Conservation (phyloP, 1,140 invertebrate species). For the Drosophila kepulauana region DNA sequence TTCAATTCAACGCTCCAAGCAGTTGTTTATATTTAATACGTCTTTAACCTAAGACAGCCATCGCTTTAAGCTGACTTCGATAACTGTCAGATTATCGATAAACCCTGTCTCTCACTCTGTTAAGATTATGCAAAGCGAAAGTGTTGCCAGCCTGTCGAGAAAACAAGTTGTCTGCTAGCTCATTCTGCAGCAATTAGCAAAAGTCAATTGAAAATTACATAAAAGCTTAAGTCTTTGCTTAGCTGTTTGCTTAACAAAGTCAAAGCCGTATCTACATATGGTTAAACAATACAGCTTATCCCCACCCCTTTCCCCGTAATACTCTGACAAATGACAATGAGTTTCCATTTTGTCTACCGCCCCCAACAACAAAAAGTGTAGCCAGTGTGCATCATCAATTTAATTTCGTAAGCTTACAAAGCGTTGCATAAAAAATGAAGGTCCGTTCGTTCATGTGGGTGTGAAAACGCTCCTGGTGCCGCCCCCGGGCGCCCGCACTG, state of each 20-base stretch:
- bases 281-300: conserved; percentile 19
- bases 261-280: conserved; percentile 53
- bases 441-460: conserved; percentile 61
- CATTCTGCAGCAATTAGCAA: conserved; percentile 61
- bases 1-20: conserved; percentile 20
- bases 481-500: conserved; percentile 44
- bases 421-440: conserved; percentile 75
- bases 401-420: conserved; percentile 76
- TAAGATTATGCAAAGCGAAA: neutral
- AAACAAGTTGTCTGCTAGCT: conserved; percentile 28
- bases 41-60: conserved; percentile 20
- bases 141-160: conserved; percentile 19
- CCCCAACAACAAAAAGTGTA: conserved; percentile 23
- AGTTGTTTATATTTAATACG: conserved; percentile 27
- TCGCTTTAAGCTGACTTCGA: conserved; percentile 7
- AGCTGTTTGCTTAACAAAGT: conserved; percentile 49
- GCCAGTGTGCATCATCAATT: conserved; percentile 73
- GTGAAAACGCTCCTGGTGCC: conserved; percentile 60
- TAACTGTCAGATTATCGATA: conserved; percentile 7
- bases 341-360: conserved; percentile 60
- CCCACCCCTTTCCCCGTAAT: neutral
- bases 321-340: conserved; percentile 57
- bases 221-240: conserved; percentile 59
- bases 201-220: conserved; percentile 79
- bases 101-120: neutral